A percentile compares a stretch with the other conserved stretches of the same genome.
Conservation (phyloP, 2,797 vertebrate genomes). For the Danio aesculapii region DNA sequence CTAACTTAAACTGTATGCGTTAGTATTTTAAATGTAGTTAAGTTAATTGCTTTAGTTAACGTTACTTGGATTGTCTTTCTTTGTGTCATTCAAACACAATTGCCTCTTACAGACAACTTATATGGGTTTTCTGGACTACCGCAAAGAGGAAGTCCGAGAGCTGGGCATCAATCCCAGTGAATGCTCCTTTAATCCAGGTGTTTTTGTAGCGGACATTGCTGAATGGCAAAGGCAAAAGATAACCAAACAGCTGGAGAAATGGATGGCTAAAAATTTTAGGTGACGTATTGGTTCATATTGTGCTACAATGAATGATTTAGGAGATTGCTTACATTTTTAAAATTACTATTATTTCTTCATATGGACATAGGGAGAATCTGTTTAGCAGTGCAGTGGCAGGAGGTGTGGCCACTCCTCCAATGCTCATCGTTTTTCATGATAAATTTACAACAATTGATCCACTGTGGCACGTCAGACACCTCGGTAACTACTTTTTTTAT, state of each 20-base stretch:
- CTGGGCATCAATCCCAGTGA: slow-evolving; percentile 93
- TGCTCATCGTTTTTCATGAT: slow-evolving; percentile 95
- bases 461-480: slow-evolving; percentile 93
- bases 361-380: slow-evolving; percentile 83
- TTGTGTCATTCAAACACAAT: too few relatives aligned
- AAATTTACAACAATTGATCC: slow-evolving; percentile 90
- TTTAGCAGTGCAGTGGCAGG: slow-evolving; percentile 94
- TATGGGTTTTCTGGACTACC: slow-evolving; percentile 97
- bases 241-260: slow-evolving; percentile 94
- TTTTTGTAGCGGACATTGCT: slow-evolving; percentile 90
- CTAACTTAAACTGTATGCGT: neutral
- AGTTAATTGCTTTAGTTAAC: neutral
- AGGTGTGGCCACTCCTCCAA: slow-evolving; percentile 90
- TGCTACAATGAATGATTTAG: neutral
- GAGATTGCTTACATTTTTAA: neutral
- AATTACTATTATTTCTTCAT: neutral
- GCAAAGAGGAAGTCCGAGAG: slow-evolving; percentile 88
- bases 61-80: neutral
- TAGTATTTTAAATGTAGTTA: slow-evolving; percentile 2
- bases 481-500: too few relatives aligned
- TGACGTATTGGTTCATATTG: slow-evolving; percentile 57
- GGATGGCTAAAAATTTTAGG: slow-evolving; percentile 94
- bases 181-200: slow-evolving; percentile 97
- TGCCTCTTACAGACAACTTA: slow-evolving; percentile 86
- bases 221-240: slow-evolving; percentile 95